Percentiles rank a stretch among this genome's conserved stretches.
Evolutionary conservation across 2,113 vertebrate genomes (phyloP).

Genomic region (Raja brachyura): DNA sequence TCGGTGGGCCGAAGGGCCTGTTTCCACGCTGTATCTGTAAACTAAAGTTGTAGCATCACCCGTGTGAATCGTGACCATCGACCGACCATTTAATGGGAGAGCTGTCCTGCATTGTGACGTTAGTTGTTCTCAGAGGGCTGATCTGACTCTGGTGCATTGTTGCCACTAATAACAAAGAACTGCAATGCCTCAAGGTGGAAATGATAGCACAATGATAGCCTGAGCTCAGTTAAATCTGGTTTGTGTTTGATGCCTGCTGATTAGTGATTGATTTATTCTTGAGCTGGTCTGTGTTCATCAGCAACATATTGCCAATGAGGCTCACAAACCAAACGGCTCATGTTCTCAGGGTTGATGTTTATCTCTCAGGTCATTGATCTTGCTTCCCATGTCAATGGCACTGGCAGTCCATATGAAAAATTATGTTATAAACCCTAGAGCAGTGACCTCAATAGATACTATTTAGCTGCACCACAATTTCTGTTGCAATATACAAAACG

Average conservation of each 20-base stretch:
- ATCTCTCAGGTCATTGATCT: neutral
- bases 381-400: neutral
- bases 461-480: conserved; percentile 23
- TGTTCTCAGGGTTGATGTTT: neutral
- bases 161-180: neutral
- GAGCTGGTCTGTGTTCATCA: neutral
- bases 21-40: no score
- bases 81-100: neutral
- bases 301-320: neutral
- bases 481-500: conserved; percentile 21
- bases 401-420: neutral
- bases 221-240: neutral
- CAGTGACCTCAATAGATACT: conserved; percentile 21
- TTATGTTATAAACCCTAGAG: neutral
- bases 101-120: neutral
- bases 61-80: neutral
- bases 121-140: neutral
- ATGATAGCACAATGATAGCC: neutral
- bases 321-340: neutral
- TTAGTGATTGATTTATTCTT: neutral
- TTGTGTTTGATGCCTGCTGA: neutral
- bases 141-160: neutral
- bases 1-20: no score
- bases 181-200: neutral
- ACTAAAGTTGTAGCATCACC: neutral